Conservation (phyloP, 2,888 invertebrate species). For the Aphodius granarius region DNA sequence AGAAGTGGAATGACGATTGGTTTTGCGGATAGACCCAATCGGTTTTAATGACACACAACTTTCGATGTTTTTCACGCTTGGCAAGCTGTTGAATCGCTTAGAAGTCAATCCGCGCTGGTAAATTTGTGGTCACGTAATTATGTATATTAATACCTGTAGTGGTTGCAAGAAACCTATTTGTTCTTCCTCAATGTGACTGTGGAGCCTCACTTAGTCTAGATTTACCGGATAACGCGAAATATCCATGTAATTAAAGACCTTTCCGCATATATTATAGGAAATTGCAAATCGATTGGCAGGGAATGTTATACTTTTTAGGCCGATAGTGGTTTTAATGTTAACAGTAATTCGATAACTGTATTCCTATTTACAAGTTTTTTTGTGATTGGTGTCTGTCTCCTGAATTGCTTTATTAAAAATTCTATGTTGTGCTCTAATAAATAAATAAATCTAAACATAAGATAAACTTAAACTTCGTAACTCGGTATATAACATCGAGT, state of each 20-base stretch:
- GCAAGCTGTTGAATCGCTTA: background rate
- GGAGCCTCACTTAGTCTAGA: background rate
- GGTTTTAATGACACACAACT: background rate
- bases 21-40: background rate
- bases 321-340: background rate
- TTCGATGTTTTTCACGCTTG: background rate
- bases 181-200: background rate
- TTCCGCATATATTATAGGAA: background rate
- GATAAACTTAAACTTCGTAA: too few species aligned
- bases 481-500: too few species aligned
- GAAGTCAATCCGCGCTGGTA: background rate
- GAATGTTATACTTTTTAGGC: slow-evolving; percentile 11
- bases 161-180: background rate
- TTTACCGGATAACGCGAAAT: background rate
- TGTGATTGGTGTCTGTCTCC: slow-evolving; percentile 14
- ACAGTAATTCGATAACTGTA: slow-evolving; percentile 19
- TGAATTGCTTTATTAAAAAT: background rate
- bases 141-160: background rate
- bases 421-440: background rate
- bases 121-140: background rate
- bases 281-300: slow-evolving; percentile 1
- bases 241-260: background rate
- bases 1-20: background rate
- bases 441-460: background rate
- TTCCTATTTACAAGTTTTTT: slow-evolving; percentile 13